A percentile compares a stretch with the other conserved stretches of the same genome.
Conservation (phyloP, 2,113 vertebrate species). For the Sardina pilchardus region DNA sequence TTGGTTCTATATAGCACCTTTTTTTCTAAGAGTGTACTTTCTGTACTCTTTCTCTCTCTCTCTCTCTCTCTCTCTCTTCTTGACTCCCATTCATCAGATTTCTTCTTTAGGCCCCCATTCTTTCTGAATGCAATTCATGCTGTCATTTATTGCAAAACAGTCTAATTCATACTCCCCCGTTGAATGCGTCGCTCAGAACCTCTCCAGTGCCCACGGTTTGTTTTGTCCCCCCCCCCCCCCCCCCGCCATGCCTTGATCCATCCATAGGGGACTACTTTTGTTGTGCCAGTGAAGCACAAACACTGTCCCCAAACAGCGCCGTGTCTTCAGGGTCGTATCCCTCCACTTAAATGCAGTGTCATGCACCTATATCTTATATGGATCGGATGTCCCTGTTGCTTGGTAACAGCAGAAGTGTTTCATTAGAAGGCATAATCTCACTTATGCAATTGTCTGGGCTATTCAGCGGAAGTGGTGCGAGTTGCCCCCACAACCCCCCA, state of each 20-base stretch:
- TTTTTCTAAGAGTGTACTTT: no score
- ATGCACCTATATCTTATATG: conserved; percentile 22
- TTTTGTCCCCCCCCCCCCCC: no score
- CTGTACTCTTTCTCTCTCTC: not conserved
- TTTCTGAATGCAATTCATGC: not conserved
- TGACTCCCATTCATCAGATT: not conserved
- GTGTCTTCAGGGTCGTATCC: not conserved
- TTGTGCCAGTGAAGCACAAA: not conserved
- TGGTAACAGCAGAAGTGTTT: conserved; percentile 43
- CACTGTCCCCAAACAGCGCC: not conserved
- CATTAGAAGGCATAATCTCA: conserved; percentile 23
- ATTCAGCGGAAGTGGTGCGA: not conserved
- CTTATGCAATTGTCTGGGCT: conserved; percentile 32
- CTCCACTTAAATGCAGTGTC: conserved; percentile 19
- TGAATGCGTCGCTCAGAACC: not conserved
- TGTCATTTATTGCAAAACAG: no score
- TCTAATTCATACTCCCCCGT: not conserved
- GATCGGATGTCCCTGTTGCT: conserved; percentile 39
- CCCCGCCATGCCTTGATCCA: no score
- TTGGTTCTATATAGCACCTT: no score
- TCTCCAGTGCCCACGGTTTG: not conserved
- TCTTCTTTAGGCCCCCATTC: not conserved
- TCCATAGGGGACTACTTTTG: not conserved
- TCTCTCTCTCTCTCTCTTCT: not conserved
- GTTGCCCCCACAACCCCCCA: not conserved